A percentile compares a stretch with the other conserved stretches of the same genome.
These are phyloP conservation scores for Nibea albiflora DNA, from an alignment of 2,113 vertebrate genomes.

Conservation along the genomic window DNA sequence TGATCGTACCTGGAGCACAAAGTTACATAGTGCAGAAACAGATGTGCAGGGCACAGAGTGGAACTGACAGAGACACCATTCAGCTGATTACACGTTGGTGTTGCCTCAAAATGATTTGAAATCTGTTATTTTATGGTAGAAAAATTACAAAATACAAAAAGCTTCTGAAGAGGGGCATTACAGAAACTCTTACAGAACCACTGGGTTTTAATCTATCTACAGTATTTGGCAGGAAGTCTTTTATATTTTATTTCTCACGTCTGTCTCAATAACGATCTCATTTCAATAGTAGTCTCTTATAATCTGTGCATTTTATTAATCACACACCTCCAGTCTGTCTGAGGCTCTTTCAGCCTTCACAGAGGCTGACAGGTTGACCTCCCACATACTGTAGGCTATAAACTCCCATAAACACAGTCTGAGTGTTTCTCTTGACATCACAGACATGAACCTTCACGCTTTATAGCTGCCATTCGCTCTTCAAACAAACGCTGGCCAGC, in stretches of 20 bases:
- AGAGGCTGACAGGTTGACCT: not conserved
- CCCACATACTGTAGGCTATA: not conserved
- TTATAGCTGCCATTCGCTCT: conserved; percentile 33
- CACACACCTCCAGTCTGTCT: not conserved
- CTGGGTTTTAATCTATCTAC: not conserved
- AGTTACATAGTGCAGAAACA: too few relatives aligned
- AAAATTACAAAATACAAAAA: too few relatives aligned
- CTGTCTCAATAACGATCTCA: not conserved
- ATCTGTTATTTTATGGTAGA: too few relatives aligned
- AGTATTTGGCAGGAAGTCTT: not conserved
- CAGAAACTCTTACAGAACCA: too few relatives aligned
- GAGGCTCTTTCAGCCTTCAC: not conserved
- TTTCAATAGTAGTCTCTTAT: not conserved
- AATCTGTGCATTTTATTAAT: not conserved
- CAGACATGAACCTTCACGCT: conserved; percentile 3
- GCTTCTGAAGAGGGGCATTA: too few relatives aligned
- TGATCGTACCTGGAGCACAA: too few relatives aligned
- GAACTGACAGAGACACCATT: too few relatives aligned
- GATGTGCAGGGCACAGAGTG: too few relatives aligned
- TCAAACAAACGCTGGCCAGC: conserved; percentile 23
- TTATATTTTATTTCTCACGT: not conserved
- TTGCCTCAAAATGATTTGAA: too few relatives aligned
- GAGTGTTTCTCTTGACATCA: not conserved
- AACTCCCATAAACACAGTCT: conserved; percentile 21
- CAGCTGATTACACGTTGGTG: too few relatives aligned